A percentile compares a stretch with the other conserved stretches of the same genome.
Conservation (phyloP, 2,888 invertebrate species). For the Apamea anceps region DNA sequence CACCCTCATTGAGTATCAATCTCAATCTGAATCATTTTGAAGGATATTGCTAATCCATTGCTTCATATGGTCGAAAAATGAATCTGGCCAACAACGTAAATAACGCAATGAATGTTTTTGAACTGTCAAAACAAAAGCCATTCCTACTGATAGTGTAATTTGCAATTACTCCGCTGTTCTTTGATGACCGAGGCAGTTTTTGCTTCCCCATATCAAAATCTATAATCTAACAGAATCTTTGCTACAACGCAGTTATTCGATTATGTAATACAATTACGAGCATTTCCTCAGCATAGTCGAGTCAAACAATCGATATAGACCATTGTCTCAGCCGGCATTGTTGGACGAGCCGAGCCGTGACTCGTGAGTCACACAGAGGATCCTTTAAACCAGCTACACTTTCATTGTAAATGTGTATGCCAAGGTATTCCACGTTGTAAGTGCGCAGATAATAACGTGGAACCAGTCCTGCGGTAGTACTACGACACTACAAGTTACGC, state of each 20-base stretch:
- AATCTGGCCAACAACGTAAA: too few relatives aligned
- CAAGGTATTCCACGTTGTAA: slow-evolving; percentile 66
- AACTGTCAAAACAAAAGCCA: too few relatives aligned
- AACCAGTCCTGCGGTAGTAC: slow-evolving; percentile 65
- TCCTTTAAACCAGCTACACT: slow-evolving; percentile 58
- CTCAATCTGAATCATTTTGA: too few relatives aligned
- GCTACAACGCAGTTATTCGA: slow-evolving; percentile 29
- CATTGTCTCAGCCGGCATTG: slow-evolving; percentile 63
- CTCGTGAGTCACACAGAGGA: slow-evolving; percentile 60
- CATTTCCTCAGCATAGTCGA: slow-evolving; percentile 49
- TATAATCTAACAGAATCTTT: slow-evolving; percentile 9
- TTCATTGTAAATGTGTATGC: slow-evolving; percentile 61
- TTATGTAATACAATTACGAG: slow-evolving; percentile 58
- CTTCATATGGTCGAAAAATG: too few relatives aligned
- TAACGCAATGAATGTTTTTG: too few relatives aligned
- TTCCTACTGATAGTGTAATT: too few relatives aligned
- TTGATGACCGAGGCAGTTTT: not conserved
- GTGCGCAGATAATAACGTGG: slow-evolving; percentile 54
- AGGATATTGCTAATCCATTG: too few relatives aligned
- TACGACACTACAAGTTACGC: slow-evolving; percentile 62
- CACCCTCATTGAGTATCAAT: too few relatives aligned
- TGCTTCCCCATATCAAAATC: not conserved
- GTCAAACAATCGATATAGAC: slow-evolving; percentile 63
- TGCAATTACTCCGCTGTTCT: too few relatives aligned
- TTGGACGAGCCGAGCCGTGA: slow-evolving; percentile 44